Base-by-base conservation (phyloP, 2,797 vertebrate genomes). In the Coranthus polyacanthus region DNA sequence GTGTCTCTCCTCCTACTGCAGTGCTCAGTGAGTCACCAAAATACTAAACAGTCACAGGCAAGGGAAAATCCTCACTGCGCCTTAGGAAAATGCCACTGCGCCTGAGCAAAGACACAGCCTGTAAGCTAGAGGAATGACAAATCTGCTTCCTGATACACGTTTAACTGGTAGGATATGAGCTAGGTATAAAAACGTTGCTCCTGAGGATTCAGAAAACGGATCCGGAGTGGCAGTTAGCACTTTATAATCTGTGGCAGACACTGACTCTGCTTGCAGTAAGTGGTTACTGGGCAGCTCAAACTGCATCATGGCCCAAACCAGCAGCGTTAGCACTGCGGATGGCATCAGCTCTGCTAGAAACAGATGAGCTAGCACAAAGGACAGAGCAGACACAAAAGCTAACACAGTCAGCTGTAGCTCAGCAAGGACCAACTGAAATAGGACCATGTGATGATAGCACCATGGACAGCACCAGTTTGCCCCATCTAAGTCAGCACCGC, bases 321-420 rank as follows among this genome's bases (percentile, higher is more conserved):
- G 83, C 78, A 68, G 63, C 43, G 63, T 81, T 75, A 77, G 80
- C 72, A 76, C 45, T 68, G 75, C n/a, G 12, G 53, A 71, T 55
- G 36, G 37, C 75, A 59, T 0, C 43, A 8, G 32, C 70, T 64
- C 77, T 5, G 45, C 34, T 20, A 17, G 57, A 83, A 89, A 84
- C 60, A 72, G 81, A 77, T 84, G 87, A 90, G 82, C 42, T 21
- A 59, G 84, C 73, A 86, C 58, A 78, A 84, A 68, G 67, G 58
- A 67, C 39, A 47, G 38, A 46, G 69, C 37, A n/a, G 29, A 67
- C 46, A 62, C 43, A 58, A 60, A 81, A 58, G 59, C 12, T 8
- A 72, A 78, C 36, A 44, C 57, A 74, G 79, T 88, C 75, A 77
- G 84, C 55, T 68, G 74, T 34, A 83, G 81, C 79, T 84, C 82